Conservation (phyloP, 2,888 invertebrate genomes). For the Autographa gamma region DNA sequence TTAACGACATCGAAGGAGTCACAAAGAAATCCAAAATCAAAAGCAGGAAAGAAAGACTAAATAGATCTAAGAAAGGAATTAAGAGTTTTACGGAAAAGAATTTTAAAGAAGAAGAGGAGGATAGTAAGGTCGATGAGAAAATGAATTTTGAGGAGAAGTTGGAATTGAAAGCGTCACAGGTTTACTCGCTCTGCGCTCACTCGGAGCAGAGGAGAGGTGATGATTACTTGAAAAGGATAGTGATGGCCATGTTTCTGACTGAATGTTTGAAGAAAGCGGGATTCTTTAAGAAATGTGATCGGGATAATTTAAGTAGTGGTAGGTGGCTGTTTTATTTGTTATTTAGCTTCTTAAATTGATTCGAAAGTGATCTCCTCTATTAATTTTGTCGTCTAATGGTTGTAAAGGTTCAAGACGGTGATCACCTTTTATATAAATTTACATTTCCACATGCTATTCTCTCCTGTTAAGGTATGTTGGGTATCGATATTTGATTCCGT, state of each 20-base stretch:
- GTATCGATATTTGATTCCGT: too few relatives aligned
- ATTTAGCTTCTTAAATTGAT: too few relatives aligned
- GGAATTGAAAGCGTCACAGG: conserved; percentile 80
- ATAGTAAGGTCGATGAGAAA: conserved; percentile 69
- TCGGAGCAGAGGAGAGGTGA: conserved; percentile 88
- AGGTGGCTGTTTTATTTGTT: conserved; percentile 7
- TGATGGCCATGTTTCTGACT: conserved; percentile 94
- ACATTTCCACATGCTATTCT: too few relatives aligned
- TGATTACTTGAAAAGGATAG: conserved; percentile 92
- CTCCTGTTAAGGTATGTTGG: too few relatives aligned
- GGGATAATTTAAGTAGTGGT: conserved; percentile 71
- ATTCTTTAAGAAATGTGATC: conserved; percentile 88
- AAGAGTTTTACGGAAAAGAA: conserved; percentile 72
- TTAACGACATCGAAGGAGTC: conserved; percentile 81
- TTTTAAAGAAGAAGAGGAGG: conserved; percentile 70
- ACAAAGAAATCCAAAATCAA: conserved; percentile 81
- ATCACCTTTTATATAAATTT: too few relatives aligned
- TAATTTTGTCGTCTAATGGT: too few relatives aligned
- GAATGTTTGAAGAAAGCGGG: conserved; percentile 91
- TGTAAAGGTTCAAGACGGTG: too few relatives aligned
- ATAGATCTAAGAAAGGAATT: conserved; percentile 77
- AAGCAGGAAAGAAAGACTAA: conserved; percentile 81
- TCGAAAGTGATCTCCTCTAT: too few relatives aligned
- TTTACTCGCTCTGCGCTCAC: conserved; percentile 92
- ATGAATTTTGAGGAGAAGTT: conserved; percentile 75